Conservation (phyloP, 2,888 invertebrate genomes). For the Ctena decussata region DNA sequence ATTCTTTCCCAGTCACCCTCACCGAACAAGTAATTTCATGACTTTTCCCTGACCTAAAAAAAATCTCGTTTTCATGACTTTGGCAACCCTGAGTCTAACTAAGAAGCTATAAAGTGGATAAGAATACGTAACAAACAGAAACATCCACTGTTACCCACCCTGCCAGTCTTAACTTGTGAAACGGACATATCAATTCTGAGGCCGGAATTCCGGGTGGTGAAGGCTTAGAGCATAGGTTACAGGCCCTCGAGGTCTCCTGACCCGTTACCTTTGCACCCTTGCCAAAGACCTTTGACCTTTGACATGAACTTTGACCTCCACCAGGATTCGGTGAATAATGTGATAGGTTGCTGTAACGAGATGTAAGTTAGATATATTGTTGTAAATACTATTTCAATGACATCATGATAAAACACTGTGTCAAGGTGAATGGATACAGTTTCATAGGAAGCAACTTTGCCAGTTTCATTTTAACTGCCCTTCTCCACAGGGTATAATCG, state of each 20-base stretch:
- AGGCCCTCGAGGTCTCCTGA: slow-evolving; percentile 48
- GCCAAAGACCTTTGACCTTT: slow-evolving; percentile 51
- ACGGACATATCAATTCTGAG: slow-evolving; percentile 86
- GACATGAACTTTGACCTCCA: slow-evolving; percentile 79
- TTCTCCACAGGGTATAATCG: too few species aligned
- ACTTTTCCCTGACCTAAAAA: too few species aligned
- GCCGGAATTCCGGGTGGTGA: slow-evolving; percentile 71
- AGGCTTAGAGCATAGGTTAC: slow-evolving; percentile 35
- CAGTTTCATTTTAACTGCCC: too few species aligned
- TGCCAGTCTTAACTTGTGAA: slow-evolving; percentile 86
- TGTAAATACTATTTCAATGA: too few species aligned
- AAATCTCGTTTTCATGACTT: too few species aligned
- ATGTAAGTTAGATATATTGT: background rate
- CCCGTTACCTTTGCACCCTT: slow-evolving; percentile 59
- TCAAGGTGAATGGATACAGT: too few species aligned
- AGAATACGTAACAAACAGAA: background rate
- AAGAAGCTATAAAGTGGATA: too few species aligned
- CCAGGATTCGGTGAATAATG: slow-evolving; percentile 85
- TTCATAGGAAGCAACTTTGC: too few species aligned
- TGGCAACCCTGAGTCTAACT: too few species aligned
- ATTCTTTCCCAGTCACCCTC: too few species aligned
- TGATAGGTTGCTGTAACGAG: slow-evolving; percentile 74
- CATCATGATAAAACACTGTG: too few species aligned
- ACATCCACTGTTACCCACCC: slow-evolving; percentile 84
- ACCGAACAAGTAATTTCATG: too few species aligned